phyloP scores from a whole-genome alignment of 1,140 invertebrate genomes.

The Drosophila bifasciata region DNA sequence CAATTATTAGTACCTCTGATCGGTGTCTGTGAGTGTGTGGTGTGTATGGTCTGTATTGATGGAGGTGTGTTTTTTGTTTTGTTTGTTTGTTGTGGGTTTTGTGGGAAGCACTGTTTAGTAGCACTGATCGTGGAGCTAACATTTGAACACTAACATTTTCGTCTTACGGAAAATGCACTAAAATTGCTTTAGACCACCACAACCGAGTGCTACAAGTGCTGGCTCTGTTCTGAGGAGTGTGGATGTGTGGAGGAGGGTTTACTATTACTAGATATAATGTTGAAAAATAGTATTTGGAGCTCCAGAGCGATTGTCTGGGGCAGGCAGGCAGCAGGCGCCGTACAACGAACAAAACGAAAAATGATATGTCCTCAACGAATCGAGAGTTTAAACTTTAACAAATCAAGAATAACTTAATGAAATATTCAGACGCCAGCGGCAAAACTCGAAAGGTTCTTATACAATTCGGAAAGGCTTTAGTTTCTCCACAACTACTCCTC shows the following conservation, averaged over 20 bases:
- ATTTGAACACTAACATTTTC: conserved; percentile 80
- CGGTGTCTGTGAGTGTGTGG: conserved; percentile 15
- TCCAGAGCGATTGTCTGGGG: conserved; percentile 30
- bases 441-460: conserved; percentile 19
- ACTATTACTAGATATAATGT: conserved; percentile 30
- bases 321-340: too few relatives aligned
- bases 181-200: conserved; percentile 58
- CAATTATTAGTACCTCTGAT: conserved; percentile 30
- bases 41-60: conserved; percentile 10
- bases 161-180: conserved; percentile 70
- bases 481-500: neutral
- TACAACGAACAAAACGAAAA: conserved; percentile 50
- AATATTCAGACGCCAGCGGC: conserved; percentile 33
- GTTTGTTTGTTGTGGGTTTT: conserved; percentile 17
- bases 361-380: conserved; percentile 74
- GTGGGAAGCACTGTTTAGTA: conserved; percentile 32
- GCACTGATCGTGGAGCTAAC: conserved; percentile 72
- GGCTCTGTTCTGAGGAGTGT: neutral
- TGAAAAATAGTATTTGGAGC: conserved; percentile 48
- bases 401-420: conserved; percentile 47
- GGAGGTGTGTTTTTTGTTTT: conserved; percentile 1
- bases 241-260: neutral
- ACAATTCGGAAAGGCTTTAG: conserved; percentile 24
- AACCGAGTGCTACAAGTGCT: conserved; percentile 57
- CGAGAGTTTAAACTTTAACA: conserved; percentile 58